Evolutionary conservation across 2,113 vertebrate species (phyloP).

Genomic region (Corvus moneduloides): DNA sequence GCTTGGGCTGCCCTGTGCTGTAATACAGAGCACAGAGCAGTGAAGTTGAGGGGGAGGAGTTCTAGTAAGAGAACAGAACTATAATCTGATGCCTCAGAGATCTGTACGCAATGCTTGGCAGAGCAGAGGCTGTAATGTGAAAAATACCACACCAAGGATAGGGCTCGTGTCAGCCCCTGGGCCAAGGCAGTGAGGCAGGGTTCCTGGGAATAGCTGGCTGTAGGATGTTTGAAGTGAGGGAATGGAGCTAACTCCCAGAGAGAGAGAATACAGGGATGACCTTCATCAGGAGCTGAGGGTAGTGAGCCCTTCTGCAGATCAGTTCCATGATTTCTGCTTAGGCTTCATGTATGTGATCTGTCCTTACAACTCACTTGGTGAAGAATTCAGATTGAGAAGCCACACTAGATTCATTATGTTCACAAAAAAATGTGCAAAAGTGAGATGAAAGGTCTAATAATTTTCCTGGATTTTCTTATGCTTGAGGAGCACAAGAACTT

Average conservation of each 20-base stretch:
- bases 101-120: fast-evolving
- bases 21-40: neutral
- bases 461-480: neutral
- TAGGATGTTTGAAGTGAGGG: neutral
- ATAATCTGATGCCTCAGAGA: neutral
- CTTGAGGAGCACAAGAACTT: neutral
- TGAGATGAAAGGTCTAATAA: neutral
- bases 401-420: neutral
- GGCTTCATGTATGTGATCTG: neutral
- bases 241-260: neutral
- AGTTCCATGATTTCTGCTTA: neutral
- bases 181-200: neutral
- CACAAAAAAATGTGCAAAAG: neutral
- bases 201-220: neutral
- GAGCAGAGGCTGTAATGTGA: neutral
- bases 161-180: neutral
- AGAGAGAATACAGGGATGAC: neutral
- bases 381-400: neutral
- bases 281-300: neutral
- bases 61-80: neutral
- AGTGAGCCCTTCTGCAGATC: neutral
- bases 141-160: neutral
- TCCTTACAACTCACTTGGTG: neutral
- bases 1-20: neutral
- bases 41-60: neutral